phyloP scores from a whole-genome alignment of 2,113 vertebrate genomes.

The Lates calcarifer region DNA sequence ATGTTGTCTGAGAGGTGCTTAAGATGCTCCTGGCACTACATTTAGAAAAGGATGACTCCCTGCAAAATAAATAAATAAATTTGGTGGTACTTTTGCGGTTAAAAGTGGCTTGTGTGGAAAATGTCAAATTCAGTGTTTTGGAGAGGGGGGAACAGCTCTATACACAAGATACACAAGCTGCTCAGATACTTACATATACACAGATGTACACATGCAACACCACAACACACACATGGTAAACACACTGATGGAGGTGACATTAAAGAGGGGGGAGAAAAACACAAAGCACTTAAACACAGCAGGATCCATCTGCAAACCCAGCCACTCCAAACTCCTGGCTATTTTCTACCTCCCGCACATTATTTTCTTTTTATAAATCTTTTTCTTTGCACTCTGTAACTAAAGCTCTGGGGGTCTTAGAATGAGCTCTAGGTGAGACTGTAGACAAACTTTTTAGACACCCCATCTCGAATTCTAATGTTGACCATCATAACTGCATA shows the following conservation, averaged over 20 bases:
- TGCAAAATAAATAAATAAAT: too few species aligned
- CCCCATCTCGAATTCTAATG: neutral
- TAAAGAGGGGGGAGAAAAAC: slow-evolving; percentile 12
- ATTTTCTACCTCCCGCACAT: neutral
- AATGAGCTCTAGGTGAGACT: neutral
- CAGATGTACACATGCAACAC: neutral
- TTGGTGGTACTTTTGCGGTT: slow-evolving; percentile 30
- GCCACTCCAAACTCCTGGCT: slow-evolving; percentile 8
- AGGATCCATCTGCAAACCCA: slow-evolving; percentile 29
- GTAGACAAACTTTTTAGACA: neutral
- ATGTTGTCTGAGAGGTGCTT: slow-evolving; percentile 24
- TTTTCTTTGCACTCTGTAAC: slow-evolving; percentile 13
- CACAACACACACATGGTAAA: slow-evolving; percentile 2
- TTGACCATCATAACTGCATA: neutral
- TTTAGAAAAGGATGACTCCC: slow-evolving; percentile 21
- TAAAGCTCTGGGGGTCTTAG: neutral
- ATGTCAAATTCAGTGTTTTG: slow-evolving; percentile 48
- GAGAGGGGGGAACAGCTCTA: neutral
- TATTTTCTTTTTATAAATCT: neutral
- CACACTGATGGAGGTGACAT: slow-evolving; percentile 48
- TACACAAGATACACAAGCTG: slow-evolving; percentile 13
- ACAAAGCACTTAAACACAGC: neutral
- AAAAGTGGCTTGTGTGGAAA: slow-evolving; percentile 35
- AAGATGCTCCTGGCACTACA: slow-evolving; percentile 33
- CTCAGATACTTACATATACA: neutral